Conservation (phyloP, 2,797 vertebrate species). For the Avahi laniger region DNA sequence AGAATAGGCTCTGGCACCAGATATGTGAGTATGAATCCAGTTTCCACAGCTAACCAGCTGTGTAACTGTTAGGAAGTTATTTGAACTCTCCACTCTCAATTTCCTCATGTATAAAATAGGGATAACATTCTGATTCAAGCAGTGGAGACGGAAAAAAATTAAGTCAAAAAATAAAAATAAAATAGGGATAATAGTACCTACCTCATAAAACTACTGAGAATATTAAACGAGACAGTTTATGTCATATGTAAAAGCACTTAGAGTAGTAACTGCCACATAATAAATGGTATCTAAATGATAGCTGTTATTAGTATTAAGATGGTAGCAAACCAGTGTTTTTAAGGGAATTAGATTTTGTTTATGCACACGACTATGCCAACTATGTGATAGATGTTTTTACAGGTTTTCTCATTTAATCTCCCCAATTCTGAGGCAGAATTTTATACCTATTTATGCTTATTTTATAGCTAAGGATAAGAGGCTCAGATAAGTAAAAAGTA, state of each 20-base stretch:
- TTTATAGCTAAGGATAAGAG: background rate
- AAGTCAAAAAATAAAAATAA: background rate
- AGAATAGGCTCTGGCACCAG: background rate
- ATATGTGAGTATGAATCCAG: background rate
- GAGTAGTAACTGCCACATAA: background rate
- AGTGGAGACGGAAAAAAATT: background rate
- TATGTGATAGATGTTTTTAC: background rate
- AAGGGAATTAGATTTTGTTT: slow-evolving; percentile 2
- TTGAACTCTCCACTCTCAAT: background rate
- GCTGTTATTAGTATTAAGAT: background rate
- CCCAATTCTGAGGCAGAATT: slow-evolving; percentile 10
- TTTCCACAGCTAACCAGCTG: background rate
- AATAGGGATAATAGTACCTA: background rate
- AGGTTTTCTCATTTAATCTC: slow-evolving; percentile 20
- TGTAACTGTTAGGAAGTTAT: background rate
- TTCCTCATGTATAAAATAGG: background rate
- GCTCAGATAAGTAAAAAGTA: background rate
- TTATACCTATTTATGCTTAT: background rate
- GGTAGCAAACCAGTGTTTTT: background rate
- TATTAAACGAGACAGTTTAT: background rate
- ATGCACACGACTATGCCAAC: background rate
- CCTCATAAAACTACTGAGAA: background rate
- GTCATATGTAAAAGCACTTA: background rate
- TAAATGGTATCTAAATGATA: background rate
- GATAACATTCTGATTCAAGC: background rate